Conservation (phyloP, 2,797 vertebrate species). For the Limosa lapponica region DNA sequence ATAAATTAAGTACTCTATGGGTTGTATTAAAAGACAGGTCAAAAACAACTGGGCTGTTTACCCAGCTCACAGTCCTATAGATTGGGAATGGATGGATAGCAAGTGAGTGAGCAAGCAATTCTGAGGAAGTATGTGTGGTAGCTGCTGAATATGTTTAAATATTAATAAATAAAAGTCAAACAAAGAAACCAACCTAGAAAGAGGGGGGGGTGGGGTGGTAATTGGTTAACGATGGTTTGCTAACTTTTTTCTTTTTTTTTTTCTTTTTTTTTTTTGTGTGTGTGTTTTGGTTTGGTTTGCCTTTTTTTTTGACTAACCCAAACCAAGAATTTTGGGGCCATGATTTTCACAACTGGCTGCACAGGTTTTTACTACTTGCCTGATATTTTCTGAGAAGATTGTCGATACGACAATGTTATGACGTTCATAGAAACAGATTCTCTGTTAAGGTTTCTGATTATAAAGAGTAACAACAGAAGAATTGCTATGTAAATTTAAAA, state of each 20-base stretch:
- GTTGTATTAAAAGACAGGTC: not conserved
- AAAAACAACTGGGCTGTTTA: not conserved
- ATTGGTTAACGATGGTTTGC: not conserved
- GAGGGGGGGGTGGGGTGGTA: no score
- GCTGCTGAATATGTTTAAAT: not conserved
- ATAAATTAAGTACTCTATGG: not conserved
- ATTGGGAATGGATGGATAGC: no score
- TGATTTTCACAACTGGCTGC: not conserved
- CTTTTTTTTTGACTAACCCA: not conserved
- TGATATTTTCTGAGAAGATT: not conserved
- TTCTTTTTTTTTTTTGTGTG: not conserved
- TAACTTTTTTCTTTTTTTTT: not conserved
- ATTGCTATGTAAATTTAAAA: accelerated
- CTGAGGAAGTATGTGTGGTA: not conserved
- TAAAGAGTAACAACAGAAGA: not conserved
- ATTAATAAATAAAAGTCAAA: not conserved
- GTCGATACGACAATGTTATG: not conserved
- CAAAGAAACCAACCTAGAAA: not conserved
- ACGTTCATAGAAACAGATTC: not conserved
- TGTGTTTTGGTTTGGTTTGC: not conserved
- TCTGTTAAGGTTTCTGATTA: not conserved
- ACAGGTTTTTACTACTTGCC: not conserved
- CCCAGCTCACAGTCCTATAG: not conserved
- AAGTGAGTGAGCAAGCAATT: not conserved
- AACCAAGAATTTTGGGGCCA: not conserved